A percentile compares a stretch with the other conserved stretches of the same genome.
Conservation (phyloP, 2,888 invertebrate species). For the Penaeus monodon region DNA sequence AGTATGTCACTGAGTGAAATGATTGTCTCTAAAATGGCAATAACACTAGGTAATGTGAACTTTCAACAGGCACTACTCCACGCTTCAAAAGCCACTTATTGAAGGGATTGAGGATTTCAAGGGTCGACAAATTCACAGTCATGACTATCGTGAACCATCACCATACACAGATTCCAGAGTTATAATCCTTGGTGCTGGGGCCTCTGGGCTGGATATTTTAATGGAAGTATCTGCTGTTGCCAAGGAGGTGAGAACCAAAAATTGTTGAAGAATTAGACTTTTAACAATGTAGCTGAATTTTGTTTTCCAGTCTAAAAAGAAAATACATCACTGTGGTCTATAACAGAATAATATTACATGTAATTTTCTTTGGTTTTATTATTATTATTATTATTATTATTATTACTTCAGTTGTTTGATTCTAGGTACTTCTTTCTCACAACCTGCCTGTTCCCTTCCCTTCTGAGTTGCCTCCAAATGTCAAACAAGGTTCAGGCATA, state of each 20-base stretch:
- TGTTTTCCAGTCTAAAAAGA: not conserved
- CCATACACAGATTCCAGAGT: slow-evolving; percentile 75
- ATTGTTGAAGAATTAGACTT: too few relatives aligned
- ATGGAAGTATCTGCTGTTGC: slow-evolving; percentile 70
- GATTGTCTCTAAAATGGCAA: too few relatives aligned
- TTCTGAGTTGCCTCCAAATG: slow-evolving; percentile 53
- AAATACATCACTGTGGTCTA: not conserved
- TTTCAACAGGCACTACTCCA: slow-evolving; percentile 78
- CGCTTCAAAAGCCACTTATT: slow-evolving; percentile 80
- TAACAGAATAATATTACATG: not conserved
- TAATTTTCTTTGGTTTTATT: too few relatives aligned
- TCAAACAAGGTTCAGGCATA: slow-evolving; percentile 50
- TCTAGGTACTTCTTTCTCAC: slow-evolving; percentile 64
- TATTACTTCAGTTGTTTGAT: not conserved
- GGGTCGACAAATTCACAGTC: slow-evolving; percentile 82
- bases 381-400: not conserved
- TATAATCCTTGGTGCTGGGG: slow-evolving; percentile 87
- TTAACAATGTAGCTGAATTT: not conserved
- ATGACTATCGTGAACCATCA: slow-evolving; percentile 84
- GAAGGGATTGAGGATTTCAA: slow-evolving; percentile 77
- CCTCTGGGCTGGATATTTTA: slow-evolving; percentile 79
- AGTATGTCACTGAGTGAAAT: too few relatives aligned
- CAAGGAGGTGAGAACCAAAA: slow-evolving; percentile 67
- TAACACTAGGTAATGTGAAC: too few relatives aligned
- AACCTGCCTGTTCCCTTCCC: slow-evolving; percentile 51